phyloP scores from a whole-genome alignment of 2,113 vertebrate genomes.

The Caretta caretta region DNA sequence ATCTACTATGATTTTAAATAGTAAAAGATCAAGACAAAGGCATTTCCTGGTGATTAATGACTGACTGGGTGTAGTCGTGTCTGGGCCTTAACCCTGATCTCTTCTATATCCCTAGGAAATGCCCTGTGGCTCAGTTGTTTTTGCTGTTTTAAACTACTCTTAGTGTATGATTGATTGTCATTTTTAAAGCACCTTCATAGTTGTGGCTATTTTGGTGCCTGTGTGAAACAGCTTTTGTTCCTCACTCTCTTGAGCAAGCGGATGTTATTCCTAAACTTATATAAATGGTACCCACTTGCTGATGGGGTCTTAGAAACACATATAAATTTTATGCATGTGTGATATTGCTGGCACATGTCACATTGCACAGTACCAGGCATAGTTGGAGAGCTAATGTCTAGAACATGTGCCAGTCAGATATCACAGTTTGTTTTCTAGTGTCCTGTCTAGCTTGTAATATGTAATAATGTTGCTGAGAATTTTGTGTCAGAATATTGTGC shows the following conservation, averaged over 20 bases:
- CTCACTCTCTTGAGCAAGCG: background rate
- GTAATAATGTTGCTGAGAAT: background rate
- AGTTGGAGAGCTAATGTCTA: background rate
- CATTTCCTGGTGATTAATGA: conserved; percentile 78
- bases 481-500: accelerated
- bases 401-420: background rate
- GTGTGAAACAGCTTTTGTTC: conserved; percentile 53
- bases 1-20: conserved; percentile 59
- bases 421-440: background rate
- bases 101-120: conserved; percentile 71
- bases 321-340: background rate
- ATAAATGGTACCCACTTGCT: background rate
- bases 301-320: background rate
- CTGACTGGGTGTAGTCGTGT: conserved; percentile 70
- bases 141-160: conserved; percentile 53
- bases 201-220: conserved; percentile 57
- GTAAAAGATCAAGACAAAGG: conserved; percentile 61
- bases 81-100: conserved; percentile 73
- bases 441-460: background rate
- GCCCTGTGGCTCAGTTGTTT: conserved; percentile 65
- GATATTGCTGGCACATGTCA: background rate
- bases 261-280: background rate
- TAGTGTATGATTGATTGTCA: conserved; percentile 58
- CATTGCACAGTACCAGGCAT: accelerated
- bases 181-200: conserved; percentile 45